phyloP scores from a whole-genome alignment of 2,113 vertebrate genomes.

The Cepphus grylle region DNA sequence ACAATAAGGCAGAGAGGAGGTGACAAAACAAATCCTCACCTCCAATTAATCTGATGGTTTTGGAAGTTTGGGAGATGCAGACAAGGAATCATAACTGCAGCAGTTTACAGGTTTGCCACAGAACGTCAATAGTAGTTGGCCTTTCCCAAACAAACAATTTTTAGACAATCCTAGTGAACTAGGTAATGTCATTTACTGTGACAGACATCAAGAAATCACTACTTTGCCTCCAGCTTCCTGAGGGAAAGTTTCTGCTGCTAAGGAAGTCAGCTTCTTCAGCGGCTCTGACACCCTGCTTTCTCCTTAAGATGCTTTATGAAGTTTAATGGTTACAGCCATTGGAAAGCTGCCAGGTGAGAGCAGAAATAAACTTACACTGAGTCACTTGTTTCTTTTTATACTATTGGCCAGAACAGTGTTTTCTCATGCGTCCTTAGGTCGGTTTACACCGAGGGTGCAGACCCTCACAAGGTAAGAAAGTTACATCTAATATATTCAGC shows the following conservation, averaged over 20 bases:
- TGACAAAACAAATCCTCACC: neutral
- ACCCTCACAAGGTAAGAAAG: neutral
- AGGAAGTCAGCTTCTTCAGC: neutral
- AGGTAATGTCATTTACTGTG: neutral
- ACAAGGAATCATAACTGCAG: neutral
- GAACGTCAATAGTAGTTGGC: neutral
- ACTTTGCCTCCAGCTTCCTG: neutral
- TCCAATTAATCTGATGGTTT: neutral
- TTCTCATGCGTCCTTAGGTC: neutral
- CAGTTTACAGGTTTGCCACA: neutral
- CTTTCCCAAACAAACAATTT: neutral
- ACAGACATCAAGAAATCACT: neutral
- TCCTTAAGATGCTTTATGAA: neutral
- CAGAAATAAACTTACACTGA: neutral
- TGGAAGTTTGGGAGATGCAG: neutral
- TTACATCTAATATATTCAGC: neutral
- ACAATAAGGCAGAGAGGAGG: neutral
- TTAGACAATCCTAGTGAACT: neutral
- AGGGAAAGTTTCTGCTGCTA: neutral
- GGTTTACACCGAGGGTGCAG: neutral
- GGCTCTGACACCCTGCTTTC: neutral
- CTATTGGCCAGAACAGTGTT: neutral
- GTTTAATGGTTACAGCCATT: neutral
- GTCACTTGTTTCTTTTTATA: neutral
- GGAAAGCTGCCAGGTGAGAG: neutral